Conservation (phyloP, 2,113 vertebrate genomes). For the Daubentonia madagascariensis region DNA sequence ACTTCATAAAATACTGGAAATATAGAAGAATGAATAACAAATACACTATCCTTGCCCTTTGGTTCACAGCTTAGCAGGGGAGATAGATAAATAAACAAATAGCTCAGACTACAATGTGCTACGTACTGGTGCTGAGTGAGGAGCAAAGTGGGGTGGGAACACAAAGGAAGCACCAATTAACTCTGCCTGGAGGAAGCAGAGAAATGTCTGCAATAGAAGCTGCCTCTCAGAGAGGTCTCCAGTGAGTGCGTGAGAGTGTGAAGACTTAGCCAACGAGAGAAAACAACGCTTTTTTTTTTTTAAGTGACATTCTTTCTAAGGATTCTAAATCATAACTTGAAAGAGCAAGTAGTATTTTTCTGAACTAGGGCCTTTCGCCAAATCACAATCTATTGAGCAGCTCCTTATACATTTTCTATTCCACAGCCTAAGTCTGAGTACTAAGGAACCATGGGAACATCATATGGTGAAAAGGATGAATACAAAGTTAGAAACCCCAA, state of each 20-base stretch:
- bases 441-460: neutral
- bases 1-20: constrained; percentile 36
- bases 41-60: neutral
- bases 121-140: neutral
- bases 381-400: neutral
- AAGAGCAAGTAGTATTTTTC: neutral
- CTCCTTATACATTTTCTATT: neutral
- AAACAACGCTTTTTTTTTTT: neutral
- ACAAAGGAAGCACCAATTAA: neutral
- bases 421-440: neutral
- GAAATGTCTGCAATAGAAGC: neutral
- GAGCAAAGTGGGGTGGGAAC: neutral
- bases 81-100: constrained; percentile 8
- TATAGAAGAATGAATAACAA: constrained; percentile 6
- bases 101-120: neutral
- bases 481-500: neutral
- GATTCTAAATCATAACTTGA: neutral
- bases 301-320: neutral
- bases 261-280: neutral
- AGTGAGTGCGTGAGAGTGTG: neutral
- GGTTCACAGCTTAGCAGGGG: constrained; percentile 4
- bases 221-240: neutral
- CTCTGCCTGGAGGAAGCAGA: neutral
- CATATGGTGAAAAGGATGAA: neutral
- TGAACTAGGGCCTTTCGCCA: neutral